phyloP scores from a whole-genome alignment of 2,113 vertebrate genomes.

The Carollia perspicillata region DNA sequence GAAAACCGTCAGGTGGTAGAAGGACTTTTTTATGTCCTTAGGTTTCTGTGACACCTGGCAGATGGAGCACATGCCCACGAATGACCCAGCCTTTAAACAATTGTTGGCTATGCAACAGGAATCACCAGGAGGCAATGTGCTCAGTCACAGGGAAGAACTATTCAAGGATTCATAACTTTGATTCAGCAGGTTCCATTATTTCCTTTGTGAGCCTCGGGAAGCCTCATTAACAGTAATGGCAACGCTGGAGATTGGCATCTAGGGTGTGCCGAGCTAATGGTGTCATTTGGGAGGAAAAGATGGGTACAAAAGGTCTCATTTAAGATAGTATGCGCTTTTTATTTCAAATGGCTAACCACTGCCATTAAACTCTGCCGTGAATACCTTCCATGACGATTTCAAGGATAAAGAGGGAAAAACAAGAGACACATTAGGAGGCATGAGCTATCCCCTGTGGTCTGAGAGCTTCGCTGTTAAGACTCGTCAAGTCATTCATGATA shows the following conservation, averaged over 20 bases:
- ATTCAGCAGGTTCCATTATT: conserved; percentile 61
- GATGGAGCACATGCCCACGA: conserved; percentile 59
- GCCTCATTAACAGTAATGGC: conserved; percentile 53
- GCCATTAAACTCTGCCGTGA: conserved; percentile 63
- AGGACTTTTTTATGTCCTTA: conserved; percentile 35
- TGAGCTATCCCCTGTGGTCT: neutral
- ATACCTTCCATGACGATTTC: conserved; percentile 62
- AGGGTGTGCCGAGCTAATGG: conserved; percentile 45
- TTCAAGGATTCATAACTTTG: conserved; percentile 63
- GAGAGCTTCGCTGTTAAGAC: neutral
- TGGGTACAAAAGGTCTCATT: conserved; percentile 64
- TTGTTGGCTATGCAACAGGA: conserved; percentile 48
- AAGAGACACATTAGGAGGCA: neutral
- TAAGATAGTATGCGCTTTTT: conserved; percentile 56
- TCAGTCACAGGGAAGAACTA: conserved; percentile 49
- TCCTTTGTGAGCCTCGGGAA: conserved; percentile 46
- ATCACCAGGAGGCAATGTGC: neutral
- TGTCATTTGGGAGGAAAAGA: conserved; percentile 40
- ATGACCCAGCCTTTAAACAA: conserved; percentile 61
- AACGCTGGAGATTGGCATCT: conserved; percentile 38
- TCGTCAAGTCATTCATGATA: neutral
- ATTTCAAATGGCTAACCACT: conserved; percentile 69
- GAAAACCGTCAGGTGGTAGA: conserved; percentile 60
- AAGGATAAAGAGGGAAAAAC: conserved; percentile 56
- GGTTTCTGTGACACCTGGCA: conserved; percentile 59